A percentile compares a stretch with the other conserved stretches of the same genome.
These are phyloP conservation scores for Conomelus anceps DNA, from an alignment of 2,888 invertebrate genomes.

Conservation along the genomic window DNA sequence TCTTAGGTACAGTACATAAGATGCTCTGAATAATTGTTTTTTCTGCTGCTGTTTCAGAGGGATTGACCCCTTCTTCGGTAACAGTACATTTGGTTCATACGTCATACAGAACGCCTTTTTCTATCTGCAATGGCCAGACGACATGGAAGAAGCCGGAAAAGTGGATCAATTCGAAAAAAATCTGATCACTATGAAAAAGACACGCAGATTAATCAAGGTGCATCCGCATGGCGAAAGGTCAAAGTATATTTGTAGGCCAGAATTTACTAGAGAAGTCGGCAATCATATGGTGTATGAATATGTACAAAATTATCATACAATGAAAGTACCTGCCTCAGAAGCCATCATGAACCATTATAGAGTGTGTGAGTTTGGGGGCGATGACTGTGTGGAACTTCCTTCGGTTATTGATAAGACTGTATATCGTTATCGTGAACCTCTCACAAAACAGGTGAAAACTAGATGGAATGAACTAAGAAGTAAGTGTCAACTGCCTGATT, in stretches of 20 bases:
- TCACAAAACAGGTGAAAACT: background rate
- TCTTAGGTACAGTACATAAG: too few relatives aligned
- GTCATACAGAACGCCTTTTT: conserved; percentile 84
- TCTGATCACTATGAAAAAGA: conserved; percentile 71
- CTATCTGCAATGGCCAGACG: conserved; percentile 73
- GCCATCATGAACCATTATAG: conserved; percentile 74
- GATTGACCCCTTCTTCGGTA: conserved; percentile 51
- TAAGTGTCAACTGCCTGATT: background rate
- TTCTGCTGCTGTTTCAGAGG: conserved; percentile 45
- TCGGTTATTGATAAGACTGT: conserved; percentile 76
- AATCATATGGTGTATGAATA: conserved; percentile 94
- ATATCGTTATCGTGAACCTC: conserved; percentile 49
- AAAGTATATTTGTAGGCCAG: conserved; percentile 81
- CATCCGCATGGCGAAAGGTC: conserved; percentile 88
- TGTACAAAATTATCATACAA: conserved; percentile 60
- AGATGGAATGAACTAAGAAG: background rate
- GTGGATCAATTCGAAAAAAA: conserved; percentile 52
- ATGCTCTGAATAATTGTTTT: too few relatives aligned
- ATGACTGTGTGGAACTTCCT: conserved; percentile 78
- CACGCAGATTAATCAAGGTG: conserved; percentile 68
- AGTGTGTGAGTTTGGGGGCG: conserved; percentile 87
- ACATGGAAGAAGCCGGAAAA: conserved; percentile 40
- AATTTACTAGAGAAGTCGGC: conserved; percentile 78
- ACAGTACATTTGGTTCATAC: conserved; percentile 69
- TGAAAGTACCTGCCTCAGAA: conserved; percentile 75